Conservation (phyloP, 2,797 vertebrate species). For the Pangasius djambal region DNA sequence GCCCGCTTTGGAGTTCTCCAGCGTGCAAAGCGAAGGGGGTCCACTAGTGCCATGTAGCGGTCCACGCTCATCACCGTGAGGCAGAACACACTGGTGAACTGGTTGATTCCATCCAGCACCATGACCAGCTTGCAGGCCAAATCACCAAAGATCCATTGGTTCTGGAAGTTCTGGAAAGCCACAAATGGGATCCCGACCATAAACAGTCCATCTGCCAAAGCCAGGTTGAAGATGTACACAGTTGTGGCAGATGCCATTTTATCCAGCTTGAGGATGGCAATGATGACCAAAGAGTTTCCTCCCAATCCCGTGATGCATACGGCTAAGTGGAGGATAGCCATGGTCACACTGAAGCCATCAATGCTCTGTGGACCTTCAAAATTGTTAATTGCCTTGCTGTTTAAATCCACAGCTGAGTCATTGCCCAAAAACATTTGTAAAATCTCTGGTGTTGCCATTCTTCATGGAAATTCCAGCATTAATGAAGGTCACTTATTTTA, state of each 20-base stretch:
- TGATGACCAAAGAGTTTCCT: conserved; percentile 74
- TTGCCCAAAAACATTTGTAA: conserved; percentile 56
- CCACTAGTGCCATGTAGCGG: conserved; percentile 74
- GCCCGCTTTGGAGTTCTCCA: conserved; percentile 73
- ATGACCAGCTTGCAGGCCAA: conserved; percentile 73
- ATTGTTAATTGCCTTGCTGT: conserved; percentile 51
- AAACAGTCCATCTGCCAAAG: conserved; percentile 78
- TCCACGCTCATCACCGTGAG: conserved; percentile 79
- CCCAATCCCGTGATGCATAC: conserved; percentile 74
- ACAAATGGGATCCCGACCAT: conserved; percentile 80
- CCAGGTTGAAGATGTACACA: conserved; percentile 79
- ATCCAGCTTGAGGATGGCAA: conserved; percentile 73
- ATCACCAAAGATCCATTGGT: conserved; percentile 75
- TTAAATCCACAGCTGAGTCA: conserved; percentile 4
- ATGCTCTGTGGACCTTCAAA: conserved; percentile 49
- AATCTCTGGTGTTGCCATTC: conserved; percentile 62
- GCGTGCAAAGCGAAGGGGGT: conserved; percentile 67
- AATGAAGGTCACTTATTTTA: conserved; percentile 1
- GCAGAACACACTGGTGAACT: conserved; percentile 81
- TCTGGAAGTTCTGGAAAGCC: conserved; percentile 74
- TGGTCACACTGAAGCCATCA: conserved; percentile 63
- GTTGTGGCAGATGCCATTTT: conserved; percentile 76
- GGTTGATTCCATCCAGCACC: conserved; percentile 80
- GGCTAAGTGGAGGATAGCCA: conserved; percentile 71
- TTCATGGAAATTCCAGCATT: conserved; percentile 21